Conservation (phyloP, 92 coral and sea anemone genomes). For the Metridium senile region DNA sequence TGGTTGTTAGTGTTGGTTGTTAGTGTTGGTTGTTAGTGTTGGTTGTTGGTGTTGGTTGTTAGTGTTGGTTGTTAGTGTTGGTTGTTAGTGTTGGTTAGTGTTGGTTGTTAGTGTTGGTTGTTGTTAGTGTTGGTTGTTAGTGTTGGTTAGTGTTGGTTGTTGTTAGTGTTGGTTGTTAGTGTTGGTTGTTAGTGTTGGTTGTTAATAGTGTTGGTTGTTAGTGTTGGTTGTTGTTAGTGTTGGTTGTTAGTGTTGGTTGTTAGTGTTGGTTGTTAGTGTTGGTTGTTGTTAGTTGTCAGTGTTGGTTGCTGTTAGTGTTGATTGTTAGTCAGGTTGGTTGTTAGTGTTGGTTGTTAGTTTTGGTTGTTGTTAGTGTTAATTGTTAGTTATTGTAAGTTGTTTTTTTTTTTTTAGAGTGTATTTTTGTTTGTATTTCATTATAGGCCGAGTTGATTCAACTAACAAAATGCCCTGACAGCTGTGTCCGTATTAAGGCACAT, state of each 20-base stretch:
- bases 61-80: slow-evolving; percentile 31
- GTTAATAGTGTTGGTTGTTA: slow-evolving; percentile 1
- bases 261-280: too few species aligned
- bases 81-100: background rate
- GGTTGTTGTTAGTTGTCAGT: background rate
- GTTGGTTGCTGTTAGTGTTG: background rate
- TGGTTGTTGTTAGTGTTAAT: background rate
- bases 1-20: slow-evolving; percentile 24
- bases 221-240: background rate
- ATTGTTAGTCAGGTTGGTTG: too few species aligned
- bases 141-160: background rate
- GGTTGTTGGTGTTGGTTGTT: background rate
- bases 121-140: background rate
- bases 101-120: slow-evolving; percentile 18
- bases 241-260: too few species aligned
- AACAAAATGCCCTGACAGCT: slow-evolving; percentile 54
- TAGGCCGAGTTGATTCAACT: slow-evolving; percentile 84
- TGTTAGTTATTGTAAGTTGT: background rate
- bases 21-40: background rate
- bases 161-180: too few species aligned
- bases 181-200: too few species aligned
- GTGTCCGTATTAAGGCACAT: slow-evolving; percentile 84
- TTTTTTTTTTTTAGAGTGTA: background rate
- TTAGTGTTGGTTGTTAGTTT: background rate
- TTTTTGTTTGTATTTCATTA: background rate